phyloP scores from a whole-genome alignment of 64 coral and sea anemone species.

The Montipora sp. region DNA sequence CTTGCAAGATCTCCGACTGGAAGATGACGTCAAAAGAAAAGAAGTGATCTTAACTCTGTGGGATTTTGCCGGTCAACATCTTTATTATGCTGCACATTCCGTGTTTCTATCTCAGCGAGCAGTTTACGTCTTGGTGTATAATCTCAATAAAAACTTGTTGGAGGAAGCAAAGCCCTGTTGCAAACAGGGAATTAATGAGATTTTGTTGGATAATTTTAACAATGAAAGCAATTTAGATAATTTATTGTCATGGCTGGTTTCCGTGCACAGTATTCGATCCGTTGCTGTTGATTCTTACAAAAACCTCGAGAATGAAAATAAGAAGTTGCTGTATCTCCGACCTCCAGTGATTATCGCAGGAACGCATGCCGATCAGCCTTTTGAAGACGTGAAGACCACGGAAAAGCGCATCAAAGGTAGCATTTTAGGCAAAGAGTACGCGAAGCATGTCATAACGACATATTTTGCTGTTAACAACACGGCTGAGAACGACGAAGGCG shows the following conservation, averaged over 20 bases:
- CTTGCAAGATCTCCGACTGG: slow-evolving; percentile 11
- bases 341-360: not conserved
- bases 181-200: slow-evolving; percentile 15
- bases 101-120: slow-evolving; percentile 37
- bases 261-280: slow-evolving; percentile 4
- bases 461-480: slow-evolving; percentile 77
- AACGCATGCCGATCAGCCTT: slow-evolving; percentile 10
- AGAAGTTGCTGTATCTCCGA: not conserved
- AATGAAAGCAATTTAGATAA: slow-evolving; percentile 50
- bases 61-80: slow-evolving; percentile 59
- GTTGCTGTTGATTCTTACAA: not conserved
- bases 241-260: slow-evolving; percentile 45
- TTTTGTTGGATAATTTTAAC: slow-evolving; percentile 36
- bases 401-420: slow-evolving; percentile 59
- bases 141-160: slow-evolving; percentile 17
- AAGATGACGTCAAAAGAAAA: slow-evolving; percentile 7
- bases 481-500: slow-evolving; percentile 29
- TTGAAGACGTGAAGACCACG: slow-evolving; percentile 41
- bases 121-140: slow-evolving; percentile 49
- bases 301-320: not conserved
- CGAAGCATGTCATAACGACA: slow-evolving; percentile 51
- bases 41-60: slow-evolving; percentile 33
- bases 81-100: slow-evolving; percentile 50
- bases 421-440: slow-evolving; percentile 32
- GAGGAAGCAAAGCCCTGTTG: slow-evolving; percentile 4